These are phyloP conservation scores for Trichosurus vulpecula DNA, from an alignment of 2,797 vertebrate genomes.

Conservation along the genomic window DNA sequence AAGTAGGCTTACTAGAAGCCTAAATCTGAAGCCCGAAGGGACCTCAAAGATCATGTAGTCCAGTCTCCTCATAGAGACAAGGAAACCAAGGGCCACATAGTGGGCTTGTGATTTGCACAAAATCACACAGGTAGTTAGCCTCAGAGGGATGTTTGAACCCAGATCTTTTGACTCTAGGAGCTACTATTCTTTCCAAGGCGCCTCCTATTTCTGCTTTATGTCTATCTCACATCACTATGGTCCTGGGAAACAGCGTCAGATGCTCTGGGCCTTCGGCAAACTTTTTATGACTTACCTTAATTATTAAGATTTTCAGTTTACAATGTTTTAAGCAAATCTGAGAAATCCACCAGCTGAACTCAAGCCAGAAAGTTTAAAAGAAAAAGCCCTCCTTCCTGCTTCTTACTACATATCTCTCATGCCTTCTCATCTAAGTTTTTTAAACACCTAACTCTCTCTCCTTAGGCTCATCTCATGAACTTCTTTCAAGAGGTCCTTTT, in stretches of 20 bases:
- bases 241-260: neutral
- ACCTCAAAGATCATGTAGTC: neutral
- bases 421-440: neutral
- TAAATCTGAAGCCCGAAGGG: neutral
- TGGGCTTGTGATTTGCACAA: neutral
- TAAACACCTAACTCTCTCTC: neutral
- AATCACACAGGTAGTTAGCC: neutral
- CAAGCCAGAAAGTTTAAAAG: constrained; percentile 23
- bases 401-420: neutral
- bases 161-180: neutral
- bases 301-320: constrained; percentile 28
- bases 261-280: constrained; percentile 11
- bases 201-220: neutral
- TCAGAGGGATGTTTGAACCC: neutral
- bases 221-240: neutral
- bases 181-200: neutral
- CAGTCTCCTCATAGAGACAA: neutral
- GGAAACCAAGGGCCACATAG: neutral
- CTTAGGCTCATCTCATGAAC: neutral
- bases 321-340: neutral
- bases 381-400: neutral
- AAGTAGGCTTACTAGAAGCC: neutral
- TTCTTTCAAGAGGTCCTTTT: neutral
- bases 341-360: constrained; percentile 7
- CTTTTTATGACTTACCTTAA: constrained; percentile 18